Base-by-base conservation (phyloP, 2,113 vertebrate species). In the Shinisaurus crocodilurus region DNA sequence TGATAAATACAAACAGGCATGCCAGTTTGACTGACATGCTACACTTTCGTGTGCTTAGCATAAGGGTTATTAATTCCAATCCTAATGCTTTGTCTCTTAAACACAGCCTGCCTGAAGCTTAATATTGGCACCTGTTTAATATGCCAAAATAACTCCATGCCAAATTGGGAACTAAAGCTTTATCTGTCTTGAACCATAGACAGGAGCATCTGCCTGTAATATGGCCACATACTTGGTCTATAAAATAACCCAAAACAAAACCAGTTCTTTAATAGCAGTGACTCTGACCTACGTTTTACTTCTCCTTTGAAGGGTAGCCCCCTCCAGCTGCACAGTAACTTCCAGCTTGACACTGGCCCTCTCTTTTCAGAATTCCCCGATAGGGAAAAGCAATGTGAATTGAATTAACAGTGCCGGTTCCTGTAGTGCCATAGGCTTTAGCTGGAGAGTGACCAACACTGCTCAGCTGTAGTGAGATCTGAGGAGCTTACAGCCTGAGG, bases 171-270 rank as follows among this genome's bases (percentile, higher is more conserved):
- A 6, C 80, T 23, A 83, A 57, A 25, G 3, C 16, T 50, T 96
- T 88, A 70, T 48, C 93, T 92, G 93, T 92, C 83, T 50, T 90
- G 90, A 94, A 94, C 89, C 93, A 92, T 88, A 89, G 91, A 94
- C 50, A 86, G 91, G 94, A 95, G 92, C 94, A 95, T 91, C 25
- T 63, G 94, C 88, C 25, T 95, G 93, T 91, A 91, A 92, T 63
- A 72, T 6, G 60, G 90, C 94, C 93, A 94, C 92, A 76, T 83
- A 90, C 92, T 90, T 91, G 87, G 91, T 90, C 90, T 69, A 74
- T 89, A 91, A 91, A 93, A 90, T 34, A 76, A 48, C n/a, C 3
- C 37, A 37, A 34, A 54, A 72, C 6, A 92, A 54, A 15, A 77
- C 16, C 43, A 37, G 70, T 85, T 65, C 79, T 81, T 79, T 7